These are phyloP conservation scores for Zapus hudsonius DNA, from an alignment of 2,113 vertebrate genomes.

Conservation along the genomic window DNA sequence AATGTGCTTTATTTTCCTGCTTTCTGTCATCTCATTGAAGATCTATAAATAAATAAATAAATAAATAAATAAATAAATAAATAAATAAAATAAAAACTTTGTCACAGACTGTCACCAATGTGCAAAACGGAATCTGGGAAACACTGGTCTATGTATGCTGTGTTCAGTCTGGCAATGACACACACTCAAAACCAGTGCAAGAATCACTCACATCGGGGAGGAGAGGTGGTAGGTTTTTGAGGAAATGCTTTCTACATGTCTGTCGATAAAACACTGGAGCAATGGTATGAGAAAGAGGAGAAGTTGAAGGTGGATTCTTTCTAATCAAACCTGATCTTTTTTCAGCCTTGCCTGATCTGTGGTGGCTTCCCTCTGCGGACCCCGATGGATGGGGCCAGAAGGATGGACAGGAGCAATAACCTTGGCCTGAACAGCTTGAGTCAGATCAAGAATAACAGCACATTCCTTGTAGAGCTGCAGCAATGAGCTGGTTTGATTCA, in stretches of 20 bases:
- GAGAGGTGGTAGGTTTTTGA: neutral
- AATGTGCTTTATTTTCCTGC: neutral
- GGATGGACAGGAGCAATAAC: neutral
- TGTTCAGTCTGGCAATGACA: neutral
- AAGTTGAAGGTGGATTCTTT: too few relatives aligned
- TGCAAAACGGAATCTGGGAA: conserved; percentile 48
- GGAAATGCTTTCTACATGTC: neutral
- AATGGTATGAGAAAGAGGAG: accelerated
- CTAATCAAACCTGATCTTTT: accelerated
- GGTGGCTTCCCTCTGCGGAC: too few relatives aligned
- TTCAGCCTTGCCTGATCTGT: accelerated
- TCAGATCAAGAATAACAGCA: neutral
- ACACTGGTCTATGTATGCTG: neutral
- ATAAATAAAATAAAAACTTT: conserved; percentile 16
- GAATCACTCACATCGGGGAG: neutral
- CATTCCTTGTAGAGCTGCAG: too few relatives aligned
- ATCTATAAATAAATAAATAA: neutral
- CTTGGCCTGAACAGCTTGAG: neutral
- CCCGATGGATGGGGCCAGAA: accelerated
- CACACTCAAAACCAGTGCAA: neutral
- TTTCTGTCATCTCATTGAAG: conserved; percentile 24
- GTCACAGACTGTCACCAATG: conserved; percentile 49
- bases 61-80: neutral
- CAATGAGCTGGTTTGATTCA: too few relatives aligned
- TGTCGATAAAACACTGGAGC: neutral